Evolutionary conservation across 2,113 vertebrate species (phyloP), one percentile per base, ranked within the genome.

Genomic region (Lophochroa leadbeateri): DNA sequence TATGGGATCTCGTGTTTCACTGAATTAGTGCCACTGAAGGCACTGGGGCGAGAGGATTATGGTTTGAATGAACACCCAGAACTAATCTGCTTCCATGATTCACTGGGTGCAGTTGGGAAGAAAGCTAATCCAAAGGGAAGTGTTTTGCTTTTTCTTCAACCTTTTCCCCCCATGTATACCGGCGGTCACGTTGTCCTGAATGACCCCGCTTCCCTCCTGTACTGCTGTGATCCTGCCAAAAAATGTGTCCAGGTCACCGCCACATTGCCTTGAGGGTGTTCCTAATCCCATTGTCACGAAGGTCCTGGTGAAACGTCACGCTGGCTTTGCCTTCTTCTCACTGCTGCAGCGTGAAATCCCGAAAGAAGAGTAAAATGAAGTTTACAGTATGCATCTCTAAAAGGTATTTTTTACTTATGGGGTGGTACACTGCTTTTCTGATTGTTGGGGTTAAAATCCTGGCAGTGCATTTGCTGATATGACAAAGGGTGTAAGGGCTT

Each of bases 1-100:
- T 39, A 9, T 19, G 39, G 75, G 31, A 76, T 87, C 78, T 91
- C 37, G 24, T 85, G 74, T 92, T 88, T 78, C 90, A 53, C 68
- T 70, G 92, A 50, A 50, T 92, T 86, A 75, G 64, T 47, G 81
- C 90, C 68, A n/a, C 70, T 39, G 91, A 64, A 82, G 94, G 86
- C 58, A 8, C 68, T 20, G 69, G 82, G 78, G 46, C 4, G 23
- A 75, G 90, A 68, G 88, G 68, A 68, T 95, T 86, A 92, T 1
- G 15, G 71, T 16, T 53, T 65, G 69, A 67, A 18, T 58, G 91
- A 81, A 70, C 75, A 90, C 79, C 82, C 92, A 88, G 88, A 86
- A 86, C 93, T 86, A 69, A 93, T 90, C 63, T 77, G 37, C 71
- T 93, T 78, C 93, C 43, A 3, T 49, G 43, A 55, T 25, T 86